A percentile compares a stretch with the other conserved stretches of the same genome.
These are phyloP conservation scores for Hyles lineata DNA, from an alignment of 2,888 invertebrate species.

Conservation along the genomic window DNA sequence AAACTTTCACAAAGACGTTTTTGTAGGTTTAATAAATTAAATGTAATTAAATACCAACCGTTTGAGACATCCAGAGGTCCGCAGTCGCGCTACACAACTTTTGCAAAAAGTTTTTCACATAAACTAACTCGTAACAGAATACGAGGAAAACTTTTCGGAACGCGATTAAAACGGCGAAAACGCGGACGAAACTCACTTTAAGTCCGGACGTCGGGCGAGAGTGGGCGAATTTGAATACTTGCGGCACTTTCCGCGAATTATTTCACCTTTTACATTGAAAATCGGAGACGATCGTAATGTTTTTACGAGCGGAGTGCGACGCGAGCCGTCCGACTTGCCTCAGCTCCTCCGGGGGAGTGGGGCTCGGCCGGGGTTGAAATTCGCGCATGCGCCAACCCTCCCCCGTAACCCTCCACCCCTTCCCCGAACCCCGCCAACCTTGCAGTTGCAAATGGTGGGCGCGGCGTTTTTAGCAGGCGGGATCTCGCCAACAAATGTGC, in stretches of 20 bases:
- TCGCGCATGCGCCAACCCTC: conserved; percentile 9
- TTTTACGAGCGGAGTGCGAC: neutral
- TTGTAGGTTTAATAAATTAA: neutral
- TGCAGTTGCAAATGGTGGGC: conserved; percentile 13
- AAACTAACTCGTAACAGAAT: neutral
- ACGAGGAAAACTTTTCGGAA: neutral
- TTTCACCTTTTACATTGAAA: neutral
- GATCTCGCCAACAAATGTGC: neutral
- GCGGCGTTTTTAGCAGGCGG: neutral
- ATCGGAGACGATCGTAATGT: neutral
- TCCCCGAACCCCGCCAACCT: neutral
- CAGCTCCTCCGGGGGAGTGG: neutral
- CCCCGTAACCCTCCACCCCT: too few species aligned
- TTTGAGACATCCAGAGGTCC: neutral
- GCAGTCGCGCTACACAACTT: neutral
- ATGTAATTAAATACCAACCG: neutral
- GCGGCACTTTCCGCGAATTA: neutral
- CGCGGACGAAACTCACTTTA: neutral
- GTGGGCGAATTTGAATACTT: neutral
- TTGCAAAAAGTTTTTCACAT: neutral
- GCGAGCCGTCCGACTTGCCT: neutral
- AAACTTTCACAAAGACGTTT: neutral
- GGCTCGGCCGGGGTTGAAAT: neutral
- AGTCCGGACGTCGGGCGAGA: neutral
- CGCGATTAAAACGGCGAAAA: neutral